Conservation (phyloP, 2,113 vertebrate species). For the Zingel zingel region DNA sequence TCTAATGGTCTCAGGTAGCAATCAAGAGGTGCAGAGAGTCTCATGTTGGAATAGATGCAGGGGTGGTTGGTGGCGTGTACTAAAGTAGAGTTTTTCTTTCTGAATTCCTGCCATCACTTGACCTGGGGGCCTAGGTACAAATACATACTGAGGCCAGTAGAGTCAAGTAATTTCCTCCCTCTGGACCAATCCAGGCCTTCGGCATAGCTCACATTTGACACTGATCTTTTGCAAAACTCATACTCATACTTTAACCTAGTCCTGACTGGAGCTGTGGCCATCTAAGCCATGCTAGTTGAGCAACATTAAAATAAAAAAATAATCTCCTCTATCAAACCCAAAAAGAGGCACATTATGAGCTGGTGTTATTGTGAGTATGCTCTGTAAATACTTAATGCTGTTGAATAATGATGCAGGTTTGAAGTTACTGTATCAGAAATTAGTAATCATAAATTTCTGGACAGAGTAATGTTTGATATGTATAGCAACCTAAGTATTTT, state of each 20-base stretch:
- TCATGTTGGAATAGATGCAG: constrained; percentile 54
- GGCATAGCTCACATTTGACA: constrained; percentile 69
- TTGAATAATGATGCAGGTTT: constrained; percentile 5
- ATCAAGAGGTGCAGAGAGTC: constrained; percentile 70
- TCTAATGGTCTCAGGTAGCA: constrained; percentile 66
- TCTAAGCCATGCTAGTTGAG: constrained; percentile 45
- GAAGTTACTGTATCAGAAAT: constrained; percentile 24
- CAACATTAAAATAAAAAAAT: constrained; percentile 62
- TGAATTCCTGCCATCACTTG: constrained; percentile 63
- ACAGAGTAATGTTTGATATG: constrained; percentile 28
- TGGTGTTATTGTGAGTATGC: neutral
- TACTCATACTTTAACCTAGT: constrained; percentile 43
- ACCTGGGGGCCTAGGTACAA: constrained; percentile 67
- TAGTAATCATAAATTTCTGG: constrained; percentile 9
- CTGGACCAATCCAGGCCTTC: constrained; percentile 67
- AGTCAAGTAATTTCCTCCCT: constrained; percentile 79
- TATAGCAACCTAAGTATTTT: constrained; percentile 34
- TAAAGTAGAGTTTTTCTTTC: constrained; percentile 54
- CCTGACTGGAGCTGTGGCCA: constrained; percentile 35
- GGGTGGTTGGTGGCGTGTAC: constrained; percentile 58
- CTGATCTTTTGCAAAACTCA: constrained; percentile 67
- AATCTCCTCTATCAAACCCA: constrained; percentile 23
- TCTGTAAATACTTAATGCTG: constrained; percentile 28
- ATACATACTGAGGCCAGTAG: constrained; percentile 61
- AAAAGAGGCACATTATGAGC: constrained; percentile 23